A percentile compares a stretch with the other conserved stretches of the same genome.
Conservation (phyloP, 2,797 vertebrate species). For the Psittacula derbiana region DNA sequence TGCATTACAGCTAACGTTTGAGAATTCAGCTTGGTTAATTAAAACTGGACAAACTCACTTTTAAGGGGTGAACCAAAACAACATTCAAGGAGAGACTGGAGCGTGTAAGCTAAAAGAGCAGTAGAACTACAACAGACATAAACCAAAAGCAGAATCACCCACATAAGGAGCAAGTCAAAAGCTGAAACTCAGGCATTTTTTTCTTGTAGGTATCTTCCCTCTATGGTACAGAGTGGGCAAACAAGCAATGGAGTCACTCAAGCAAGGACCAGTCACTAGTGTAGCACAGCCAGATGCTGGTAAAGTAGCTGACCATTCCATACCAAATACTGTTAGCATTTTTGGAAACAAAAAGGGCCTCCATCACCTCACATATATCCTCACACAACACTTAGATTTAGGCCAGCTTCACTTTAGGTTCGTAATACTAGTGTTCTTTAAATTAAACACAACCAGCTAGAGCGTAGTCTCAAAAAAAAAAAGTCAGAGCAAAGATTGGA, state of each 20-base stretch:
- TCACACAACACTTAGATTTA: neutral
- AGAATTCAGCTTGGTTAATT: neutral
- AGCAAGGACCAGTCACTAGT: neutral
- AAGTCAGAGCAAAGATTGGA: neutral
- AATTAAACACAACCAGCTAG: neutral
- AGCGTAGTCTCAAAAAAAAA: neutral
- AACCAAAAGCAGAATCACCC: neutral
- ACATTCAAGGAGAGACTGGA: neutral
- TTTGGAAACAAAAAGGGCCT: neutral
- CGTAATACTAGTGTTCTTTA: neutral
- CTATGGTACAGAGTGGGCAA: neutral
- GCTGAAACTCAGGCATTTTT: neutral
- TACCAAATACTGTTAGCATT: neutral
- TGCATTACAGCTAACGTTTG: neutral
- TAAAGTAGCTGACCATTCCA: neutral
- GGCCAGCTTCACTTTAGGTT: neutral
- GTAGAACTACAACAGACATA: neutral
- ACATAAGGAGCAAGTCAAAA: neutral
- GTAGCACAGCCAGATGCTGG: neutral
- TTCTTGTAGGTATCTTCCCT: neutral
- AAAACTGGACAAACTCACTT: neutral
- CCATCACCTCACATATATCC: accelerated
- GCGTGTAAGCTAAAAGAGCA: neutral
- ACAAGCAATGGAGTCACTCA: neutral
- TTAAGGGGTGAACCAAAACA: neutral